These are phyloP conservation scores for Sparidentex hasta DNA, from an alignment of 2,797 vertebrate genomes.

Conservation along the genomic window DNA sequence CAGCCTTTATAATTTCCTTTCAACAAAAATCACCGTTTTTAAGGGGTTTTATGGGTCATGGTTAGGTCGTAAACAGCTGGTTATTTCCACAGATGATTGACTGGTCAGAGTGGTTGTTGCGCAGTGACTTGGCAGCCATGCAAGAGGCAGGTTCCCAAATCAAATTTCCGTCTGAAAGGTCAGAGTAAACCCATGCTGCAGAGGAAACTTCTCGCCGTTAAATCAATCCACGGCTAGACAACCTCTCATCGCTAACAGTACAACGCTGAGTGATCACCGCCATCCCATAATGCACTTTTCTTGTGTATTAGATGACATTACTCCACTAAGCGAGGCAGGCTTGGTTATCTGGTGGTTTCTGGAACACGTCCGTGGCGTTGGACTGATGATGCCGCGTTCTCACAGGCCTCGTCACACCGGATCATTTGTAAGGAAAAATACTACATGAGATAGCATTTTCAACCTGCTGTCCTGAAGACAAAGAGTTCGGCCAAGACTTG, in stretches of 20 bases:
- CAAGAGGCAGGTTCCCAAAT: conserved; percentile 51
- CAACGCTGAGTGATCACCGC: conserved; percentile 53
- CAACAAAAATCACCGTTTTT: not conserved
- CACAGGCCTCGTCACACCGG: conserved; percentile 13
- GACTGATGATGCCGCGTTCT: conserved; percentile 23
- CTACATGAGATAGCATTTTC: conserved; percentile 15
- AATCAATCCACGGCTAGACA: conserved; percentile 61
- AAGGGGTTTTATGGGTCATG: not conserved
- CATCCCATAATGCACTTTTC: conserved; percentile 47
- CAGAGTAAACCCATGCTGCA: conserved; percentile 38
- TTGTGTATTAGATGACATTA: conserved; percentile 38
- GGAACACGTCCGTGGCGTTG: conserved; percentile 13
- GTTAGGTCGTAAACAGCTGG: not conserved
- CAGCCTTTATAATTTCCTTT: not conserved
- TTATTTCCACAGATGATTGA: conserved; percentile 41
- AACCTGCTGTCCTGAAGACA: conserved; percentile 7
- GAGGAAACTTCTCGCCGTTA: conserved; percentile 52
- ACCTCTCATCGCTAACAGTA: conserved; percentile 58
- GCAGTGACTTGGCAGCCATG: conserved; percentile 50
- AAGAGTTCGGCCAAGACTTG: conserved; percentile 16
- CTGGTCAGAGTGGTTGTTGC: conserved; percentile 38
- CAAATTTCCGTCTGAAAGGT: conserved; percentile 65
- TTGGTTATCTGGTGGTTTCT: conserved; percentile 25
- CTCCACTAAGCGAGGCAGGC: conserved; percentile 14
- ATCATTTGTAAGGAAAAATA: conserved; percentile 14